Percentiles rank a stretch among this genome's conserved stretches.
Conservation (phyloP, 2,113 vertebrate genomes). For the Enhydra lutris region DNA sequence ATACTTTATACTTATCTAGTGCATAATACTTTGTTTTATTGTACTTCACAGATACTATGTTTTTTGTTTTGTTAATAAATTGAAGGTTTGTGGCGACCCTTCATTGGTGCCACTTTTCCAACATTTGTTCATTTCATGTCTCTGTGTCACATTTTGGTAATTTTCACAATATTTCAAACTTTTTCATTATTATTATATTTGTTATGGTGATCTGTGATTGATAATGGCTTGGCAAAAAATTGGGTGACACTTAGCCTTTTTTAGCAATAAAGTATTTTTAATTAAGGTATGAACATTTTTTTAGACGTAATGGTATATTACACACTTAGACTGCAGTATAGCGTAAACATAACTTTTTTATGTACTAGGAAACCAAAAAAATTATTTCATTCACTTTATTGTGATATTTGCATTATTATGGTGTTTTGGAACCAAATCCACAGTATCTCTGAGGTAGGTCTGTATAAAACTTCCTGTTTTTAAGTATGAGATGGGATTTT, state of each 20-base stretch:
- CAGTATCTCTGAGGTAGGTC: background rate
- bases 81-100: background rate
- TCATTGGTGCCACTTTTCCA: background rate
- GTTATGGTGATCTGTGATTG: background rate
- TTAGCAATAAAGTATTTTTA: background rate
- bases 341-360: background rate
- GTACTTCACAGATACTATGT: background rate
- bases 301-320: background rate
- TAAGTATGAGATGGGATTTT: background rate
- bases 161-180: background rate
- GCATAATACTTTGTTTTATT: background rate
- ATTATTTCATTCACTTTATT: background rate
- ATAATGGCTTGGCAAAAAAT: background rate
- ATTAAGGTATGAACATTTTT: background rate
- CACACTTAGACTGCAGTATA: background rate
- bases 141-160: background rate
- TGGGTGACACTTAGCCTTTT: background rate
- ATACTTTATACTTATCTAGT: constrained; percentile 17
- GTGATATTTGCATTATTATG: background rate
- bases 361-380: background rate
- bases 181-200: background rate
- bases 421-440: background rate
- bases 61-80: background rate
- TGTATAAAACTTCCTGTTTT: background rate
- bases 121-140: background rate